Percentiles rank a stretch among this genome's conserved stretches.
These are phyloP conservation scores for Acanthosepion lycidas DNA, from an alignment of 2,888 invertebrate species.

Conservation along the genomic window DNA sequence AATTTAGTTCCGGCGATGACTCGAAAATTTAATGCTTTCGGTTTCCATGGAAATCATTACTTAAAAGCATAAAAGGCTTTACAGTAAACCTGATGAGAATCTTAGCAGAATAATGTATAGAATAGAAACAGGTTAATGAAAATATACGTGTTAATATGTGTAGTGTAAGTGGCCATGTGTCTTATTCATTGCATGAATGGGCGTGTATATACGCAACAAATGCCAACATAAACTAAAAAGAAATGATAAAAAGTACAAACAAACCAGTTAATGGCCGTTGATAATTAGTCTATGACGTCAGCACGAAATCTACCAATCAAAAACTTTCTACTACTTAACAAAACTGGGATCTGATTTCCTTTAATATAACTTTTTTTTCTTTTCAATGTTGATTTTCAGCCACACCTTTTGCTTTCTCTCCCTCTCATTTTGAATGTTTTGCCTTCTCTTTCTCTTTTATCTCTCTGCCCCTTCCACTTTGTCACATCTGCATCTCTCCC, in stretches of 20 bases:
- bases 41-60: too few species aligned
- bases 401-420: not conserved
- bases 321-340: not conserved
- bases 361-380: not conserved
- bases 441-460: not conserved
- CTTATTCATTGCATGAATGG: not conserved
- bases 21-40: too few species aligned
- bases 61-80: too few species aligned
- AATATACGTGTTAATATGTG: not conserved
- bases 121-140: not conserved
- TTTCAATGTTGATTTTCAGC: not conserved
- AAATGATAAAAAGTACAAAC: not conserved
- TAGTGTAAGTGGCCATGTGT: not conserved
- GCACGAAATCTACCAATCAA: not conserved
- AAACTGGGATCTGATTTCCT: not conserved
- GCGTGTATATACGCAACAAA: not conserved
- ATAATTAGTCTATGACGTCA: not conserved
- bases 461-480: not conserved
- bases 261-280: not conserved
- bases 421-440: not conserved
- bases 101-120: not conserved
- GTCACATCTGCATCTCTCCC: not conserved
- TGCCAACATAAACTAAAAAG: not conserved
- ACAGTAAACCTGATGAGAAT: too few species aligned
- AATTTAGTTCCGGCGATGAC: too few species aligned